Conservation (phyloP, 2,888 invertebrate species). For the Hyalella azteca region DNA sequence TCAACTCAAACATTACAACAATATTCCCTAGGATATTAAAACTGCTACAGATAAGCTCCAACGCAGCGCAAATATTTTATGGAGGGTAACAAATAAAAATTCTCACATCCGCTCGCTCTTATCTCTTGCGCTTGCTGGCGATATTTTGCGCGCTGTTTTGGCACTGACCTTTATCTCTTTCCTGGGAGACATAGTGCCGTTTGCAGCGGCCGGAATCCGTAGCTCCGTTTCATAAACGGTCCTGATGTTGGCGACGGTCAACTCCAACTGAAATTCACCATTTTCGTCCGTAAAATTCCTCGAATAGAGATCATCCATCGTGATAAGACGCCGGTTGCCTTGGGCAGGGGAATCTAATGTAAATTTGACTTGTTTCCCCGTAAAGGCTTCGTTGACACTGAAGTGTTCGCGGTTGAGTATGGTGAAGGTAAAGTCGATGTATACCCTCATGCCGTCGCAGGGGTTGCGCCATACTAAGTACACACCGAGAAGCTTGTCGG, state of each 20-base stretch:
- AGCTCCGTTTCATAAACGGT: conserved; percentile 78
- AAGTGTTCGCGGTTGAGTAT: conserved; percentile 81
- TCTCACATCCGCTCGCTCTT: no score
- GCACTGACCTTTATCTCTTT: conserved; percentile 42
- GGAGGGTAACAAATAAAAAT: no score
- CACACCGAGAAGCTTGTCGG: conserved; percentile 78
- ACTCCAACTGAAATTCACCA: conserved; percentile 80
- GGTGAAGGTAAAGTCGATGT: conserved; percentile 81
- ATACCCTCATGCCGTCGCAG: conserved; percentile 76
- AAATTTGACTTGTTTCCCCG: conserved; percentile 74
- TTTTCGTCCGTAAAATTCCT: conserved; percentile 79
- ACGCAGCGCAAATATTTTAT: no score
- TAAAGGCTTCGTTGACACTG: conserved; percentile 80
- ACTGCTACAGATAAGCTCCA: no score
- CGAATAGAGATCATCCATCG: conserved; percentile 73
- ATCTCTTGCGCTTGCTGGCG: no score
- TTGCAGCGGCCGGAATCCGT: conserved; percentile 66
- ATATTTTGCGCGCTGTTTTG: no score
- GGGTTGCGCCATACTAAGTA: conserved; percentile 79
- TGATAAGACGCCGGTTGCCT: conserved; percentile 76
- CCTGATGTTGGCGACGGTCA: conserved; percentile 76
- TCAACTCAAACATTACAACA: no score
- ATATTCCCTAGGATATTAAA: no score
- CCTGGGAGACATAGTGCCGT: conserved; percentile 58
- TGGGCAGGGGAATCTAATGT: conserved; percentile 66